Evolutionary conservation across 92 coral and sea anemone genomes (phyloP).

Genomic region (Nematostella vectensis): DNA sequence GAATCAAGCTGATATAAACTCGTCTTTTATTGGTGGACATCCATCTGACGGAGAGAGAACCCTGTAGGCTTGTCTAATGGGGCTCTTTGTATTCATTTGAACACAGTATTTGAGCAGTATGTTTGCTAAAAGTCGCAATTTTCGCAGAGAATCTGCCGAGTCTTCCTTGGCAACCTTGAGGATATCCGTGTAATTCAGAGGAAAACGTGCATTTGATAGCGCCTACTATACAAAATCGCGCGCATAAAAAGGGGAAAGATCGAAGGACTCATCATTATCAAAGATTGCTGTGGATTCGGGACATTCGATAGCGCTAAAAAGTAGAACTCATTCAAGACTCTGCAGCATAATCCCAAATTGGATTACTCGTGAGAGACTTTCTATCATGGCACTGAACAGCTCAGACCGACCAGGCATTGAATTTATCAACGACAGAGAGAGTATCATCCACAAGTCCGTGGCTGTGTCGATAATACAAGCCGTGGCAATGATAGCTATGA

Average conservation of each 20-base stretch:
- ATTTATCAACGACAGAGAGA: too few species aligned
- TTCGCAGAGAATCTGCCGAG: too few species aligned
- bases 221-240: too few species aligned
- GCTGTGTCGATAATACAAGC: conserved; percentile 41
- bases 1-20: conserved; percentile 28
- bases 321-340: not conserved
- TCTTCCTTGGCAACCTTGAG: too few species aligned
- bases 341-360: not conserved
- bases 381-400: not conserved
- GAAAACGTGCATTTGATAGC: too few species aligned
- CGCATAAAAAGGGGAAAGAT: too few species aligned
- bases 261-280: too few species aligned
- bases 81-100: not conserved
- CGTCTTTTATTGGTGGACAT: conserved; percentile 10
- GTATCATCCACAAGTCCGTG: not conserved
- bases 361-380: not conserved
- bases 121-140: too few species aligned
- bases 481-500: conserved; percentile 32
- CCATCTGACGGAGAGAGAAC: conserved; percentile 1
- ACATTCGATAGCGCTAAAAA: too few species aligned
- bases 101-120: not conserved
- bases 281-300: too few species aligned
- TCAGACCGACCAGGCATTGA: too few species aligned
- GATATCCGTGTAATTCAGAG: too few species aligned
- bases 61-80: not conserved